phyloP scores from a whole-genome alignment of 2,797 vertebrate species.

The Manis javanica region DNA sequence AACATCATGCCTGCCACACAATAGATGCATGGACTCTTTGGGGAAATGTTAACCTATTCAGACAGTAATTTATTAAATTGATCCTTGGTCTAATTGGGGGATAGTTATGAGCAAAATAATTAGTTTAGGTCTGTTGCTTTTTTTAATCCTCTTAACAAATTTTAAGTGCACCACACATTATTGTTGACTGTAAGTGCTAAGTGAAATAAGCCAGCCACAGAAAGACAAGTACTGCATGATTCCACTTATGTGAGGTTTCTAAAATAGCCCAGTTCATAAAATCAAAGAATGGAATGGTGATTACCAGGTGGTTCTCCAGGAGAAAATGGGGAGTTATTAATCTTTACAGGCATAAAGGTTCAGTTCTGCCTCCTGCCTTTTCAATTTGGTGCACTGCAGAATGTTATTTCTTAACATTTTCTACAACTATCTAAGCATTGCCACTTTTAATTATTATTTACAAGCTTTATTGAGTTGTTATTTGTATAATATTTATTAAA shows the following conservation, averaged over 20 bases:
- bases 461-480: neutral
- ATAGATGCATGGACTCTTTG: neutral
- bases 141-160: neutral
- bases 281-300: neutral
- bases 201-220: slow-evolving; percentile 4
- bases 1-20: slow-evolving; percentile 14
- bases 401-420: neutral
- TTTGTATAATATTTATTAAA: slow-evolving; percentile 11
- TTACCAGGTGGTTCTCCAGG: neutral
- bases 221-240: neutral
- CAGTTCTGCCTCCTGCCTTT: neutral
- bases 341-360: neutral
- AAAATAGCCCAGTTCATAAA: neutral
- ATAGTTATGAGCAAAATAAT: neutral
- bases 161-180: neutral
- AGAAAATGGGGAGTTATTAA: neutral
- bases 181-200: neutral
- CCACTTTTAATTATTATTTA: slow-evolving; percentile 35
- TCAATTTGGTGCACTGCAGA: neutral
- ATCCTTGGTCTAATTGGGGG: neutral
- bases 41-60: neutral
- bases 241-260: neutral
- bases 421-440: neutral
- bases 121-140: neutral
- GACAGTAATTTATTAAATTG: neutral